Percentiles rank a stretch among this genome's conserved stretches.
These are phyloP conservation scores for Ellobius talpinus DNA, from an alignment of 2,113 vertebrate genomes.

Conservation along the genomic window DNA sequence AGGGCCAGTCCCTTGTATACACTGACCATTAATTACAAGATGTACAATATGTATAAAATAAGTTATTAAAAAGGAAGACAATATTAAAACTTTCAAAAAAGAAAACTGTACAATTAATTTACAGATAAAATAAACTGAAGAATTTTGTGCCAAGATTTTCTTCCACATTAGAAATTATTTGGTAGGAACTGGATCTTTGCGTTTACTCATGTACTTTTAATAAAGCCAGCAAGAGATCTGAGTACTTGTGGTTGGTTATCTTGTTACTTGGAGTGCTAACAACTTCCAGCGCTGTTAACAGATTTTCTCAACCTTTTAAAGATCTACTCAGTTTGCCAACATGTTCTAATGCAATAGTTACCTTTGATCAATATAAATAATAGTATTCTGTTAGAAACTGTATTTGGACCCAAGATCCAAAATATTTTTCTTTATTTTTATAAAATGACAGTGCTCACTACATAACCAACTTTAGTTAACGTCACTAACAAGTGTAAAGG, in stretches of 20 bases:
- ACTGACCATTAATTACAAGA: conserved; percentile 98
- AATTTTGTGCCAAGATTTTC: conserved; percentile 84
- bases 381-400: conserved; percentile 77
- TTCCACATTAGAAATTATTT: conserved; percentile 84
- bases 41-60: conserved; percentile 99
- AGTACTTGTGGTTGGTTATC: conserved; percentile 82
- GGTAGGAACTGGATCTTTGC: conserved; percentile 83
- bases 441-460: conserved; percentile 82
- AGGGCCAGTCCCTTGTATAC: conserved; percentile 95
- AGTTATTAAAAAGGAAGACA: conserved; percentile 99
- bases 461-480: conserved; percentile 56
- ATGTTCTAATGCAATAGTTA: conserved; percentile 70
- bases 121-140: conserved; percentile 87
- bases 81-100: conserved; percentile 91
- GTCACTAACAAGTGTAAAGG: conserved; percentile 74
- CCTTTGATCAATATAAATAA: conserved; percentile 78
- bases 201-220: conserved; percentile 76
- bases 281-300: conserved; percentile 88
- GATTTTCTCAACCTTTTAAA: conserved; percentile 75
- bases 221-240: conserved; percentile 67
- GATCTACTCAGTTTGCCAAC: conserved; percentile 69
- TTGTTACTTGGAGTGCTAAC: conserved; percentile 79
- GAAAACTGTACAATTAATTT: conserved; percentile 94
- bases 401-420: conserved; percentile 74
- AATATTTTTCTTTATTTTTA: conserved; percentile 75